Evolutionary conservation across 2,888 invertebrate species (phyloP), one percentile per base, ranked within the genome.

Genomic region (Tetragonisca angustula): DNA sequence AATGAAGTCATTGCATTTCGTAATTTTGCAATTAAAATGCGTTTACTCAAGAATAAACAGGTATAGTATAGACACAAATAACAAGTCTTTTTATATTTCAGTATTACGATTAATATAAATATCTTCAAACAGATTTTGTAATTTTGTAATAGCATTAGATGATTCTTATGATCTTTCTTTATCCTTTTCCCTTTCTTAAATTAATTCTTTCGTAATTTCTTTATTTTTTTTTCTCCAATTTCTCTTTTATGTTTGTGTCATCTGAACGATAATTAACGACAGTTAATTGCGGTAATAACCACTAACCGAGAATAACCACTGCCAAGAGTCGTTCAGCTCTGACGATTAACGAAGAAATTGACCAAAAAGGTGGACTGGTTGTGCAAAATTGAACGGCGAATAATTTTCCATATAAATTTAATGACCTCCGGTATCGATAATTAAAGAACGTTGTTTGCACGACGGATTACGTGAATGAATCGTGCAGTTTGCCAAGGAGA

Each of bases 401-500:
- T 27, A 59, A 49, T 61, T 61, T 43, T 43, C 32, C 24, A 50
- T 43, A 49, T 67, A 11, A 19, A 32, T 32, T 62, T 15, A 32
- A 49, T 52, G 61, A 70, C 19, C 15, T 19, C 17, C 4, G n/a
- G 19, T 52, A n/a, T 56, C 21, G 64, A 67, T 68, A 77, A 74
- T n/a, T 36, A 52, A 76, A 56, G 56, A 59, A 36, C 36, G 61
- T 72, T 61, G 27, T 76, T 43, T 43, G 43, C 75, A 21, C 43
- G 50, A 13, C 21, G 52, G 32, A 27, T 76, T 65, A 36, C 64
- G 43, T 2, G 27, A 52, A 68, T 24, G 68, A 74, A 62, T 79
- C 56, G 72, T 64, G 68, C 62, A 67, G 13, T 62, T 76, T 61
- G 56, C 17, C 11, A 72, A 52, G 61, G 21, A 72, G 52, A 62